Base-by-base conservation (phyloP, 2,888 invertebrate genomes). In the Mythimna loreyi region DNA sequence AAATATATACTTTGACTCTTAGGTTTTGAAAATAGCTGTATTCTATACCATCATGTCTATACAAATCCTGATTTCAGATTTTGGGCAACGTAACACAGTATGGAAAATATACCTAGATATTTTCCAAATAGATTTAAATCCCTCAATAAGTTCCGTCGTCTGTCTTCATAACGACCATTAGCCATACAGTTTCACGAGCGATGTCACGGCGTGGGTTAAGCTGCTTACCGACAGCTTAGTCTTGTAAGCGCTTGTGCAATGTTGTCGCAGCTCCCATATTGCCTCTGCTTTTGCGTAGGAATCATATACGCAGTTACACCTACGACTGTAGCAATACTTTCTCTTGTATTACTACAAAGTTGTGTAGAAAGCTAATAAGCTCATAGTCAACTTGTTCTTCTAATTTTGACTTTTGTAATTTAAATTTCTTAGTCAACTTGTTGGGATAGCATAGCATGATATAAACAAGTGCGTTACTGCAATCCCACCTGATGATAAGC, bases 241-340 rank as follows among this genome's bases (percentile, higher is more conserved):
- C 69, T 49, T n/a, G 76, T 76, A 69, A 69, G 59, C 68, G 36
- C 52, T 74, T 74, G 57, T 53, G 78, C 72, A 77, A 78, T 70
- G 56, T 62, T 59, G 68, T 30, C 55, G 11, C 30, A 21, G 57
- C 71, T 57, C 25, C 61, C 36, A 50, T 70, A 45, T 62, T 53
- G 72, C 33, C 9, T 3, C 61, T 47, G 58, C 55, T 25, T n/a
- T 11, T 16, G 23, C n/a, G 55, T 60, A 23, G 30, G 16, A 45
- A 52, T 61, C 56, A 60, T 43, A 21, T 50, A 55, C 40, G 9
- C 21, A 25, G 49, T 19, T 55, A 66, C 71, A 61, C 71, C 57
- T 57, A 70, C 62, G 57, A 30, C 0, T 70, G 30, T n/a, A 16
- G 8, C 3, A 19, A 21, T 50, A 21, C 9, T 73, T 62, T 73